A percentile compares a stretch with the other conserved stretches of the same genome.
phyloP scores from a whole-genome alignment of 2,113 vertebrate species.

The Entosphenus tridentatus region DNA sequence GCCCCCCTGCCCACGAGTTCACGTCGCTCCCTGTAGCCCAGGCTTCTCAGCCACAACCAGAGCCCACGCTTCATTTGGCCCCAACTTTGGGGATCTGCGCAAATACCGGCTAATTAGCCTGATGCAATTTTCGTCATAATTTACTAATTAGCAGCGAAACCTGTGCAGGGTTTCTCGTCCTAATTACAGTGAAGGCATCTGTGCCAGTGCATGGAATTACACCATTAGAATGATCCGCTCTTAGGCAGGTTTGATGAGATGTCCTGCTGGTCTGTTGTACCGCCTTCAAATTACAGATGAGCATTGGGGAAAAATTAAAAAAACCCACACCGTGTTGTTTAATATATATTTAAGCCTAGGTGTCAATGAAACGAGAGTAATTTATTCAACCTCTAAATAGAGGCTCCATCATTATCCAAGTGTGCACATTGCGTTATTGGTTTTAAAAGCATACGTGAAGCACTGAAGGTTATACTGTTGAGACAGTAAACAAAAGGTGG shows the following conservation, averaged over 20 bases:
- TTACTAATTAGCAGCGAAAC: conserved; percentile 5
- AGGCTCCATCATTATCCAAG: too few species aligned
- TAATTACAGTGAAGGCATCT: conserved; percentile 7
- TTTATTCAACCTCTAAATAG: too few species aligned
- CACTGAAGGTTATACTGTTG: too few species aligned
- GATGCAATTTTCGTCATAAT: conserved; percentile 6
- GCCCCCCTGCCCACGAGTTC: too few species aligned
- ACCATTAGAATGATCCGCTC: conserved; percentile 6
- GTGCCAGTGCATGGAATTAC: conserved; percentile 4
- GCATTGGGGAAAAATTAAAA: background rate
- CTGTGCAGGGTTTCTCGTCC: background rate
- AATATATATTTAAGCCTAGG: too few species aligned
- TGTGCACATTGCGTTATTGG: too few species aligned
- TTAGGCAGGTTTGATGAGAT: conserved; percentile 4
- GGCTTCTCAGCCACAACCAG: background rate
- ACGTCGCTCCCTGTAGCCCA: too few species aligned
- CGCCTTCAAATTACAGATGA: conserved; percentile 2
- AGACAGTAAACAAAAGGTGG: too few species aligned
- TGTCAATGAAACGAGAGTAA: too few species aligned
- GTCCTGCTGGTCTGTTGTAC: background rate
- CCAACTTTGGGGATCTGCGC: background rate
- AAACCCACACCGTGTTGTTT: background rate
- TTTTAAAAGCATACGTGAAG: too few species aligned
- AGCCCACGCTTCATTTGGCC: background rate
- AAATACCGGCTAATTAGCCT: conserved; percentile 6